Base-by-base conservation (phyloP, 2,113 vertebrate species). In the Cryptotis parvus region DNA sequence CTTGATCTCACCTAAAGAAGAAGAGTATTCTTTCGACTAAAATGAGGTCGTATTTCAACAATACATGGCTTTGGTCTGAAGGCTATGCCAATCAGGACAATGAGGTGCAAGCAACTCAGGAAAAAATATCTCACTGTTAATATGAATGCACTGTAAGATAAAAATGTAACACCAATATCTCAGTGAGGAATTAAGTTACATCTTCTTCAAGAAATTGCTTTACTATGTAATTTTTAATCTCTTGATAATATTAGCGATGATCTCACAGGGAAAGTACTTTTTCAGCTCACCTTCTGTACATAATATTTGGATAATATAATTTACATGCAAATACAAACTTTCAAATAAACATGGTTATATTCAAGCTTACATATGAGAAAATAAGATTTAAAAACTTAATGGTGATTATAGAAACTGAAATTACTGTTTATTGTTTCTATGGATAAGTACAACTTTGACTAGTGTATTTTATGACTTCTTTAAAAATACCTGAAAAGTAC, bases 121-220 rank as follows among this genome's bases (percentile, higher is more conserved):
- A 87, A 93, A 91, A 88, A 96, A 87, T 88, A 92, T 61, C 75
- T 6, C 6, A 79, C 58, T 14, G 84, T 86, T 92, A 91, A 90
- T 89, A 96, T 96, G 95, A 98, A 97, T 55, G 1, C 63, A 66
- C 77, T 96, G 83, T 65, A 70, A 96, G 92, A 95, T 94, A 93
- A 97, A n/a, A 97, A 49, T 33, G 4, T 91, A 95, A 93, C 4
- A 41, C 37, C 35, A n/a, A 39, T 58, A 92, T 88, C 91, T 96
- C 94, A 91, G 76, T 58, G 70, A 89, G 82, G 27, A 41, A 87
- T 66, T 43, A 33, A 3, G 18, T 33, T 61, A 80, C 85, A 58
- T 82, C 87, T 91, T 92, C 87, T 96, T 87, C 72, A 52, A 76
- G 69, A 81, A 79, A 11, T 9, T 88, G 78, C 91, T 76, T 33